Conservation (phyloP, 1,140 invertebrate species). For the Apis cerana region DNA sequence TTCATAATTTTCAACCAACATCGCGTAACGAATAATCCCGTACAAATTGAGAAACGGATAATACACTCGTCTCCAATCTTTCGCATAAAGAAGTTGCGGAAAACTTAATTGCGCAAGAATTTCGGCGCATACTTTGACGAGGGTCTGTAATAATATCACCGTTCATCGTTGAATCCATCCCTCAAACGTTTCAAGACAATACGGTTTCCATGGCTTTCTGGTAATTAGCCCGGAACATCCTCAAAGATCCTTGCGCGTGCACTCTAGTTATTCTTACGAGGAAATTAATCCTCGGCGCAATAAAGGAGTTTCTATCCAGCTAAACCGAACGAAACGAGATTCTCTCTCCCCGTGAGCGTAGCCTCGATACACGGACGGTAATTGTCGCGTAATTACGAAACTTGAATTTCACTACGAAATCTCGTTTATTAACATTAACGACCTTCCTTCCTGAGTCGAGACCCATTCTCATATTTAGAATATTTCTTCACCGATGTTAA, state of each 20-base stretch:
- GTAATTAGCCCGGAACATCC: slow-evolving; percentile 2
- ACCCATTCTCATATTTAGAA: no score
- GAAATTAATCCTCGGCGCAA: slow-evolving; percentile 19
- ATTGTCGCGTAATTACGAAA: slow-evolving; percentile 42
- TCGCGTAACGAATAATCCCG: no score
- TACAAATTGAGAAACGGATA: no score
- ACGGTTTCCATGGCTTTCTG: neutral
- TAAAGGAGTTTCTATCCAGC: slow-evolving; percentile 12
- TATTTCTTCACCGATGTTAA: no score
- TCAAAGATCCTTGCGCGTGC: slow-evolving; percentile 2
- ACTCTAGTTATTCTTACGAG: slow-evolving; percentile 32
- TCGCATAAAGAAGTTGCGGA: neutral
- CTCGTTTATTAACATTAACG: slow-evolving; percentile 36
- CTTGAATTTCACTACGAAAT: slow-evolving; percentile 27
- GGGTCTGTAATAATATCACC: neutral
- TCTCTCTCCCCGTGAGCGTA: neutral
- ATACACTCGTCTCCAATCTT: neutral
- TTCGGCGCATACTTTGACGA: neutral
- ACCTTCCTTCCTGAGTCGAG: neutral
- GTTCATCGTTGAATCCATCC: neutral
- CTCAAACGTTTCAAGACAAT: neutral
- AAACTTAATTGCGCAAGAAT: neutral
- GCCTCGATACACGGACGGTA: slow-evolving; percentile 14
- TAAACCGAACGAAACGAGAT: slow-evolving; percentile 6
- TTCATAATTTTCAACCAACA: no score